Evolutionary conservation across 1,140 invertebrate genomes (phyloP), one percentile per base, ranked within the genome.

Genomic region (Pinna nobilis): DNA sequence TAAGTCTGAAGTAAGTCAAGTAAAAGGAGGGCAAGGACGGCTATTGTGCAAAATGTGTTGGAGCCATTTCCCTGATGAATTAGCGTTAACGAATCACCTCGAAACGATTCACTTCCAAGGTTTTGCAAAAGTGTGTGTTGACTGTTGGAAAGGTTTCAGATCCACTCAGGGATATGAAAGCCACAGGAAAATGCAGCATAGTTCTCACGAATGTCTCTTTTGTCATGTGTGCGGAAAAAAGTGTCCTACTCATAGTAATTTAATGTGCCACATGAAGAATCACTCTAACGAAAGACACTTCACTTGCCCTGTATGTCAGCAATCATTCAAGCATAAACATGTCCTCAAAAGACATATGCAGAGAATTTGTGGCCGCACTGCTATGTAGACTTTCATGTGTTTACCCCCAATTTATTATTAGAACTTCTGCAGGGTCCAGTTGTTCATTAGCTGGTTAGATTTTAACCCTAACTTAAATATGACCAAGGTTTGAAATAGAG

Each of bases 211-310:
- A 30, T 73, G 55, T 35, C 70, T 64, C 18, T 60, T 35, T 3
- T 73, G 70, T 61, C 28, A 51, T 25, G 44, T 67, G 30, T 73
- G 70, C 67, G 70, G 70, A 1, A 73, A 49, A 37, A 37, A 33
- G 23, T 73, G 55, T 50, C 63, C 70, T 9, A 66, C 63, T 60
- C 53, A 67, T 7, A 73, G 70, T 67, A 67, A 66, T 51, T 35
- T 73, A 39, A 33, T 61, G 20, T 41, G 53, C 1, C 70, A 73
- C 20, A 55, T 57, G 18, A 53, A 57, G 11, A 51, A 47, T 30
- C 70, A 73, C 28, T 73, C 70, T 0, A 30, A 57, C 30, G 33
- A 57, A 2, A 32, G 64, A 41, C 63, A 63, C 3, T 73, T 67
- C 41, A 20, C 55, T 7, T 73, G 70, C 25, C 15, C 28, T 13